Evolutionary conservation across 2,797 vertebrate genomes (phyloP), one percentile per base, ranked within the genome.

Genomic region (Salarias fasciatus): DNA sequence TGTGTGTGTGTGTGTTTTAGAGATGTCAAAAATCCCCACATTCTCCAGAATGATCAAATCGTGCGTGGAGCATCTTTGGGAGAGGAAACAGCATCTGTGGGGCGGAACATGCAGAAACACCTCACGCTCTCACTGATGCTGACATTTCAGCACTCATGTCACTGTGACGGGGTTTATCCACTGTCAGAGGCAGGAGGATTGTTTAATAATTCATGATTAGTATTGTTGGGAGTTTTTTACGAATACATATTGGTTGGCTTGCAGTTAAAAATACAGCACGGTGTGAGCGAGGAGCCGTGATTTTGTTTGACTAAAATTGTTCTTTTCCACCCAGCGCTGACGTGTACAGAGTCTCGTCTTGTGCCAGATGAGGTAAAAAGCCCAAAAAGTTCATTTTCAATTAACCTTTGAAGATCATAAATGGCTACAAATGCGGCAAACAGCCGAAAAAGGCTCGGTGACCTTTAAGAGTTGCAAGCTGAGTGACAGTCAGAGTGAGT

Each of bases 191-290:
- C 12, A 35, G 3, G 3, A 48, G 35, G 44, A 55, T 42, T 77
- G 65, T 60, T 72, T n/a, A 53, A 53, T 82, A 75, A 73, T 71
- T 1, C 10, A 78, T 52, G 44, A 56, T 13, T 59, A 48, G n/a
- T 63, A 47, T 52, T 64, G 47, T 69, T 60, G 45, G 59, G n/a
- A n/a, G n/a, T n/a, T n/a, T 53, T 56, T 53, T 42, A 42, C 56
- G 7, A 15, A 31, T 45, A 42, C 6, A 41, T 60, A 5, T 44
- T 46, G 33, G n/a, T 38, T 18, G 46, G 58, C 58, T 62, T 3
- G 57, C 53, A 51, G 66, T 53, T 51, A 68, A 66, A 71, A 53
- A 58, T 31, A 50, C 28, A 7, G 14, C 5, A 31, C 8, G 30
- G 4, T 35, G 33, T 33, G 6, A 35, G 9, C 9, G 33, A 35